Evolutionary conservation across 2,797 vertebrate genomes (phyloP).

Genomic region (Thripadectes ignobilis): DNA sequence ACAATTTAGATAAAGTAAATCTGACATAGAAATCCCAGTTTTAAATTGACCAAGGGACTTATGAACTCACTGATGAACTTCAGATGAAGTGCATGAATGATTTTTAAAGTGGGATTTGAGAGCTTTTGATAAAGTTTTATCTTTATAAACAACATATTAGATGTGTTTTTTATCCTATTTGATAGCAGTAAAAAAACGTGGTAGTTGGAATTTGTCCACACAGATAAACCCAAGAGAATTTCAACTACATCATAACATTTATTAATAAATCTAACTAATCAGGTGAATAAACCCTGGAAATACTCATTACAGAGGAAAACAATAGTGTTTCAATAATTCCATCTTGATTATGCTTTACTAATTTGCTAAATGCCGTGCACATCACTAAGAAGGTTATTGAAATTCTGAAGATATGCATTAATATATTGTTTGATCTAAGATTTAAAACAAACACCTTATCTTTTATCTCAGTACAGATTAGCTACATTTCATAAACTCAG

Average conservation of each 20-base stretch:
- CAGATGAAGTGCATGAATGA: neutral
- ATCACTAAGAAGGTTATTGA: neutral
- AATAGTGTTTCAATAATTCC: neutral
- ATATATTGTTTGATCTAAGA: neutral
- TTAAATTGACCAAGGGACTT: neutral
- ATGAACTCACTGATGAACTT: neutral
- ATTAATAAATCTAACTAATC: neutral
- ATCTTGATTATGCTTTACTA: neutral
- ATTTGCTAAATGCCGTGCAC: neutral
- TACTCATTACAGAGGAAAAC: neutral
- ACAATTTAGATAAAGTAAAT: neutral
- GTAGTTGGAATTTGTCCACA: neutral
- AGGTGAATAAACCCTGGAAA: neutral
- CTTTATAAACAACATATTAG: neutral
- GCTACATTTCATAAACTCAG: neutral
- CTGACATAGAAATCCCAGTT: neutral
- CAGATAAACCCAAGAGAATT: neutral
- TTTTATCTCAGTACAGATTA: slow-evolving; percentile 6
- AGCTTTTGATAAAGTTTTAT: neutral
- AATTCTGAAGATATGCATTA: neutral
- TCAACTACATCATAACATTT: neutral
- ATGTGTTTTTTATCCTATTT: neutral
- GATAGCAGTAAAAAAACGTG: neutral
- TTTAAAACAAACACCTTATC: neutral
- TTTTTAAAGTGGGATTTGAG: neutral